Percentiles rank a stretch among this genome's conserved stretches.
Conservation (phyloP, 2,888 invertebrate species). For the Holacanthella duospinosa region DNA sequence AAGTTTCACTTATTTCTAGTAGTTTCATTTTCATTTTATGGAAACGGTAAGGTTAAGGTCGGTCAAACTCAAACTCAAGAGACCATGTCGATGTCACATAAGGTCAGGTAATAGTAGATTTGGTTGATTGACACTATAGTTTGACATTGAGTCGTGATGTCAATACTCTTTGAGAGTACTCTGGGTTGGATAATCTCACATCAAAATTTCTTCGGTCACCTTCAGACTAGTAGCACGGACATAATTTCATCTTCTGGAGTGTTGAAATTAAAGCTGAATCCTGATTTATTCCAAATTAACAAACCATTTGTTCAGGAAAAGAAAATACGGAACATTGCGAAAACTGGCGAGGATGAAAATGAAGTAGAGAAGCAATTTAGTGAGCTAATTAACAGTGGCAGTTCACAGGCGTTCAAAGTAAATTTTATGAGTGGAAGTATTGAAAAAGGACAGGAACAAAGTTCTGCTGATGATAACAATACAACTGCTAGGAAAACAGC, state of each 20-base stretch:
- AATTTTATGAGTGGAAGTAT: no score
- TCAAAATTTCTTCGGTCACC: constrained; percentile 21
- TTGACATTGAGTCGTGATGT: constrained; percentile 16
- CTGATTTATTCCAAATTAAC: constrained; percentile 45
- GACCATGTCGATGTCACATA: no score
- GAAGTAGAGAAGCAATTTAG: not conserved
- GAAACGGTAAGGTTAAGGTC: no score
- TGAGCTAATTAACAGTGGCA: not conserved
- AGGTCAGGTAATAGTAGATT: no score
- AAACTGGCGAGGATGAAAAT: not conserved
- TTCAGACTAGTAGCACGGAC: constrained; percentile 9
- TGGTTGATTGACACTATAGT: no score
- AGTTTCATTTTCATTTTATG: not conserved
- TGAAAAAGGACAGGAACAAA: not conserved
- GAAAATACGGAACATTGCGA: constrained; percentile 37
- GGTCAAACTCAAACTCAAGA: no score
- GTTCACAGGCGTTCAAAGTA: not conserved
- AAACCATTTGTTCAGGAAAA: constrained; percentile 40
- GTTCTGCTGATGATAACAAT: constrained; percentile 39
- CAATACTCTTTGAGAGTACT: constrained; percentile 17
- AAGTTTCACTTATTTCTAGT: no score
- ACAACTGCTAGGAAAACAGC: constrained; percentile 41
- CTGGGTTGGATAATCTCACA: constrained; percentile 31
- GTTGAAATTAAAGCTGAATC: constrained; percentile 41
- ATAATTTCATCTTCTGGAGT: constrained; percentile 10